Percentiles rank a stretch among this genome's conserved stretches.
phyloP scores from a whole-genome alignment of 2,113 vertebrate genomes.

The Corynorhinus townsendii region DNA sequence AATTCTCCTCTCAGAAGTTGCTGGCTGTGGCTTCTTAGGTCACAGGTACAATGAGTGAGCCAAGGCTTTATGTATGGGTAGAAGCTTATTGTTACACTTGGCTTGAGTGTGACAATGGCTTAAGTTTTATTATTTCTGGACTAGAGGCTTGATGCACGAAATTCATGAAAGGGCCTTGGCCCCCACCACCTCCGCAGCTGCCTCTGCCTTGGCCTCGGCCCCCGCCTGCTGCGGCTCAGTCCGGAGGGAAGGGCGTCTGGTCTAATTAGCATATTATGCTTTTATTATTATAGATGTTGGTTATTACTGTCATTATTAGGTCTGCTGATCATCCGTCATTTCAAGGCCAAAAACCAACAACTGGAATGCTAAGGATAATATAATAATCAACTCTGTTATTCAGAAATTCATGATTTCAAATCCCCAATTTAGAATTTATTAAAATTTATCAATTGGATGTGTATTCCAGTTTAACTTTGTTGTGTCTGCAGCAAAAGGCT shows the following conservation, averaged over 20 bases:
- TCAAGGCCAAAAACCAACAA: constrained; percentile 11
- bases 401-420: constrained; percentile 29
- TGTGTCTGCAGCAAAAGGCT: constrained; percentile 24
- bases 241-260: too few species aligned
- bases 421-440: constrained; percentile 5
- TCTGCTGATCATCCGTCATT: constrained; percentile 37
- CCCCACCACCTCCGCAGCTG: too few species aligned
- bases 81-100: background rate
- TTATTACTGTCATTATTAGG: background rate
- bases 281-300: background rate
- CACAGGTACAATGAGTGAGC: background rate
- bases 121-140: constrained; percentile 34
- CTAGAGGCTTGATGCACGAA: too few species aligned
- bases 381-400: constrained; percentile 23
- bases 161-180: too few species aligned
- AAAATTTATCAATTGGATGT: constrained; percentile 6
- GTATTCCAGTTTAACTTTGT: background rate
- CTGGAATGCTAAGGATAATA: background rate
- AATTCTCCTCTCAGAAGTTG: background rate
- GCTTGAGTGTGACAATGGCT: constrained; percentile 29
- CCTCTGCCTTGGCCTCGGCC: too few species aligned
- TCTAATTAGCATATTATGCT: too few species aligned
- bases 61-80: background rate
- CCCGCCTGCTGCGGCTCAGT: too few species aligned
- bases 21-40: background rate